Evolutionary conservation across 2,797 vertebrate genomes (phyloP).

Genomic region (Miichthys miiuy): DNA sequence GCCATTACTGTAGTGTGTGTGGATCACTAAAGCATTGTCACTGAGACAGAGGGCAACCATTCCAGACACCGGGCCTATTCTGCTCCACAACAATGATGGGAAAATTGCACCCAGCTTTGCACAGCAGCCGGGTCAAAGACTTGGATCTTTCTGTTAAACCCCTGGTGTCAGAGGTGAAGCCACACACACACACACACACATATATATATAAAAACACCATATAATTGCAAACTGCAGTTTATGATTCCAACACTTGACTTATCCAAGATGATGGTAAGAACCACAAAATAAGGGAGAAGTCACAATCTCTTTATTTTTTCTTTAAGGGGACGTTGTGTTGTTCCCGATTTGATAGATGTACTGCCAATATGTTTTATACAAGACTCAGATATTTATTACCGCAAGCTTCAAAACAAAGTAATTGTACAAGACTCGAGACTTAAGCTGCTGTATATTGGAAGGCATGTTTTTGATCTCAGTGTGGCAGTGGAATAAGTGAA

Average conservation of each 20-base stretch:
- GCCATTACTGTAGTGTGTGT: conserved; percentile 71
- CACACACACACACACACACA: conserved; percentile 38
- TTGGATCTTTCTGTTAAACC: conserved; percentile 55
- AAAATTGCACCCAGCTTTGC: conserved; percentile 59
- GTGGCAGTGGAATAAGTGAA: not conserved
- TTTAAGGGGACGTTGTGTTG: conserved; percentile 41
- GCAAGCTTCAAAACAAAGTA: conserved; percentile 49
- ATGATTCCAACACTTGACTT: conserved; percentile 32
- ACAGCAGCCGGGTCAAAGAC: conserved; percentile 49
- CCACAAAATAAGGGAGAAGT: conserved; percentile 55
- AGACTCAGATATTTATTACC: conserved; percentile 50
- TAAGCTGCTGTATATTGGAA: conserved; percentile 17
- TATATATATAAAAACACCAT: conserved; percentile 4
- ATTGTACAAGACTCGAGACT: conserved; percentile 35
- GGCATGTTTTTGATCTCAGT: conserved; percentile 31
- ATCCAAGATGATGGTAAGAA: conserved; percentile 28
- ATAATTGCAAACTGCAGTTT: conserved; percentile 23
- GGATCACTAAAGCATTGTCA: conserved; percentile 81
- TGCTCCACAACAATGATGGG: conserved; percentile 72
- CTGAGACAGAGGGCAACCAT: conserved; percentile 71
- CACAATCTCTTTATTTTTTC: conserved; percentile 16
- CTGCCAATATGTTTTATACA: conserved; percentile 64
- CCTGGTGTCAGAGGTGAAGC: conserved; percentile 55
- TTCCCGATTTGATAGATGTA: conserved; percentile 55
- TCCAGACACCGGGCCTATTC: conserved; percentile 66